Conservation (phyloP, 2,888 invertebrate species). For the Polyploca ridens region DNA sequence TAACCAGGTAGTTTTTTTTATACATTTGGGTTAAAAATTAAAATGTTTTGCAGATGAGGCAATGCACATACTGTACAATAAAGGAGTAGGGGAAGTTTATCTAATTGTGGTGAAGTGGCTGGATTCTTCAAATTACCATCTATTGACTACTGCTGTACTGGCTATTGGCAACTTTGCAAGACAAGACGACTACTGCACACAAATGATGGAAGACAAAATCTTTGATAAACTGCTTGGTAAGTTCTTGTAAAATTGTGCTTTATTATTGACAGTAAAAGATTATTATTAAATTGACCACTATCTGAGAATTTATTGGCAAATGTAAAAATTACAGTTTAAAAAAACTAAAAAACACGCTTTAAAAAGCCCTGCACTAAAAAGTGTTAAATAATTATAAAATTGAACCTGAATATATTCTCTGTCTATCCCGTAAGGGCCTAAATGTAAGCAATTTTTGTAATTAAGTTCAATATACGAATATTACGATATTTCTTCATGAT, state of each 20-base stretch:
- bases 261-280: no score
- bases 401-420: no score
- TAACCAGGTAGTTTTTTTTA: background rate
- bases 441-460: no score
- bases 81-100: constrained; percentile 89
- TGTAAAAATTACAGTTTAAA: no score
- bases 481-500: no score
- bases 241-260: constrained; percentile 23
- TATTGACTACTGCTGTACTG: constrained; percentile 92
- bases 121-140: constrained; percentile 88
- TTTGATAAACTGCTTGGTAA: constrained; percentile 88
- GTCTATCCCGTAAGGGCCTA: no score
- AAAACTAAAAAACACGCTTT: no score
- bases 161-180: constrained; percentile 96
- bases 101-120: constrained; percentile 91
- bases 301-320: no score
- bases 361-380: no score
- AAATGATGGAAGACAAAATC: constrained; percentile 92
- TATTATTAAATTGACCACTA: no score
- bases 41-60: constrained; percentile 88
- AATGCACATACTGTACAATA: constrained; percentile 92
- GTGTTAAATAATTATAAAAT: no score
- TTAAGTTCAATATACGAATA: no score
- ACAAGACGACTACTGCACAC: constrained; percentile 92
- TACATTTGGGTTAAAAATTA: background rate